A percentile compares a stretch with the other conserved stretches of the same genome.
Conservation (phyloP, 2,113 vertebrate genomes). For the Osmerus mordax region DNA sequence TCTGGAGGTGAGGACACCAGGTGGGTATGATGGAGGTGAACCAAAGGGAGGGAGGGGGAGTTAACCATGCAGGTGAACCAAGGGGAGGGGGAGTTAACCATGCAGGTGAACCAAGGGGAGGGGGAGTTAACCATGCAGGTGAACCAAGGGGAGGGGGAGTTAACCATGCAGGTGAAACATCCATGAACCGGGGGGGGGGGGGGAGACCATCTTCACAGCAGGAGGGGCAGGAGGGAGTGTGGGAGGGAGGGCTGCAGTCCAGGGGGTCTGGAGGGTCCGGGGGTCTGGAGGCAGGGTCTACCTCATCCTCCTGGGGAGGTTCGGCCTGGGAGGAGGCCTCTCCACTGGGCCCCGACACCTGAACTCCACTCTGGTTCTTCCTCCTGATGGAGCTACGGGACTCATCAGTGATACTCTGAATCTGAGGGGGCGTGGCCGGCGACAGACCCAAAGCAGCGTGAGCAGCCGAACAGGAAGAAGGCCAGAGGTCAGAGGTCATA, state of each 20-base stretch:
- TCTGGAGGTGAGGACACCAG: not conserved
- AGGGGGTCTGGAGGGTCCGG: conserved; percentile 1
- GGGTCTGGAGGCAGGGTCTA: conserved; percentile 57
- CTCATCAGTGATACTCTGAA: conserved; percentile 81
- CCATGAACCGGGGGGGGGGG: not conserved
- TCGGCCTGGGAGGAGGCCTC: conserved; percentile 71
- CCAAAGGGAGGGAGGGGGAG: not conserved
- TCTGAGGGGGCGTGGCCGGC: conserved; percentile 59
- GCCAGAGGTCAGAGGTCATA: conserved; percentile 42
- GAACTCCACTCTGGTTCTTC: conserved; percentile 69
- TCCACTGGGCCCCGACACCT: conserved; percentile 60
- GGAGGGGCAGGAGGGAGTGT: not conserved
- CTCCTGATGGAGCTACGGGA: conserved; percentile 80
- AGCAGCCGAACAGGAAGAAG: conserved; percentile 59
- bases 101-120: not conserved
- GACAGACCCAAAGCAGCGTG: conserved; percentile 39
- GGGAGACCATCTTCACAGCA: not conserved
- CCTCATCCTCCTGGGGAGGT: conserved; percentile 73
- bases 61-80: not conserved
- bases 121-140: not conserved
- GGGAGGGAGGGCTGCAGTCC: conserved; percentile 5
- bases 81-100: not conserved
- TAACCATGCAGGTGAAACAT: not conserved
- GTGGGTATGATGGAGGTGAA: not conserved
- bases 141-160: not conserved